Percentiles rank a stretch among this genome's conserved stretches.
Conservation (phyloP, 2,888 invertebrate species). For the Drosophila nigritarsus region DNA sequence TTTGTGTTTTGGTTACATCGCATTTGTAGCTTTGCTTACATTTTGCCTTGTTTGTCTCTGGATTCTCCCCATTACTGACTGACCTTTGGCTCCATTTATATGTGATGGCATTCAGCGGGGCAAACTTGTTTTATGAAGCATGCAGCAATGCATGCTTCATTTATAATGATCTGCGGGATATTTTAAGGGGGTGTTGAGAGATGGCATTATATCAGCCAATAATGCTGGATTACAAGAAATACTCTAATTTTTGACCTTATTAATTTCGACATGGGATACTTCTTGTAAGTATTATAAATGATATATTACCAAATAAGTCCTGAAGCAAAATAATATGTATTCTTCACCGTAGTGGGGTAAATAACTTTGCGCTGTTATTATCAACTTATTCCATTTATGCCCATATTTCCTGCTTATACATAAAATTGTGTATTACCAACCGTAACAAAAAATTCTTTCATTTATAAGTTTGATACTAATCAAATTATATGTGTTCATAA, state of each 20-base stretch:
- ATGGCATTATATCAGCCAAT: neutral
- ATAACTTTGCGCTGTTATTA: neutral
- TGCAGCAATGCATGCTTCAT: slow-evolving; percentile 15
- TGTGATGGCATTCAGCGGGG: neutral
- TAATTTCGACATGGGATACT: neutral
- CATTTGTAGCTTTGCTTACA: slow-evolving; percentile 38
- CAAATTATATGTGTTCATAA: neutral
- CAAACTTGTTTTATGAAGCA: neutral
- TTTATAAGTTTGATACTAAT: neutral
- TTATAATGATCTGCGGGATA: neutral
- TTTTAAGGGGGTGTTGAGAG: neutral
- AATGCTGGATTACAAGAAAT: neutral
- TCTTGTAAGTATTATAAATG: neutral
- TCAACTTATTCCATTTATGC: too few species aligned
- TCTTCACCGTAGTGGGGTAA: neutral
- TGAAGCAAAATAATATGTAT: neutral
- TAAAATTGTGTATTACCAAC: too few species aligned
- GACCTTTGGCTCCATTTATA: slow-evolving; percentile 43
- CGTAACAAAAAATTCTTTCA: too few species aligned
- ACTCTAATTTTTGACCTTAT: neutral
- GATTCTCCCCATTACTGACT: slow-evolving; percentile 11
- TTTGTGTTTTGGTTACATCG: slow-evolving; percentile 10
- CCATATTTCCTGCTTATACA: too few species aligned
- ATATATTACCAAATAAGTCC: neutral
- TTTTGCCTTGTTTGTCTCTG: slow-evolving; percentile 32